Conservation (phyloP, 2,888 invertebrate species). For the Drosophila bunnanda region DNA sequence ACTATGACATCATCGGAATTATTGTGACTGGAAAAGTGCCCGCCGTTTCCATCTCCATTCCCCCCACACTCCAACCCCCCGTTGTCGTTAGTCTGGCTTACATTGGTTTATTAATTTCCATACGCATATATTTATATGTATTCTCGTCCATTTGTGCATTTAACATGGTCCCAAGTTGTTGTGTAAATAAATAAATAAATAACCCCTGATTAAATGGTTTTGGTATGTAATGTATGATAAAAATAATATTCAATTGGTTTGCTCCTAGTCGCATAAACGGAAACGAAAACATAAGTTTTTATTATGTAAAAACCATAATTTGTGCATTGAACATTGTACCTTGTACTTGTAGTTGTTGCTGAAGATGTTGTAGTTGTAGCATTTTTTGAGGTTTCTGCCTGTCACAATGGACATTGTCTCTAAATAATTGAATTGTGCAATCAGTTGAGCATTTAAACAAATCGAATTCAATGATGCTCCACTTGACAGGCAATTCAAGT, state of each 20-base stretch:
- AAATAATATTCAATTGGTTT: constrained; percentile 26
- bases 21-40: constrained; percentile 17
- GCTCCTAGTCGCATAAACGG: constrained; percentile 9
- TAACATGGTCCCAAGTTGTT: constrained; percentile 37
- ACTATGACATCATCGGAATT: constrained; percentile 23
- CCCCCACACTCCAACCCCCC: background rate
- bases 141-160: constrained; percentile 37
- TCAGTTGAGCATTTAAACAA: constrained; percentile 13
- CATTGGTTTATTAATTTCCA: constrained; percentile 40
- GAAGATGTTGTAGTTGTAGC: constrained; percentile 17
- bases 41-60: background rate
- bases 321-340: constrained; percentile 33
- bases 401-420: constrained; percentile 19
- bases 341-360: constrained; percentile 27
- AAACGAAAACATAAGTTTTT: constrained; percentile 1
- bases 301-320: constrained; percentile 1
- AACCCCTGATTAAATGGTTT: constrained; percentile 39
- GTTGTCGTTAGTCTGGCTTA: constrained; percentile 35
- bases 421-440: constrained; percentile 12
- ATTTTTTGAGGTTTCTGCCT: constrained; percentile 18
- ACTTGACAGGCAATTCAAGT: constrained; percentile 43
- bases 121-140: constrained; percentile 25
- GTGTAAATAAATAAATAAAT: constrained; percentile 40
- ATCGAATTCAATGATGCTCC: constrained; percentile 40
- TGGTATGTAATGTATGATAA: constrained; percentile 33